phyloP scores from a whole-genome alignment of 2,888 invertebrate genomes.

The Drosophila borealis region DNA sequence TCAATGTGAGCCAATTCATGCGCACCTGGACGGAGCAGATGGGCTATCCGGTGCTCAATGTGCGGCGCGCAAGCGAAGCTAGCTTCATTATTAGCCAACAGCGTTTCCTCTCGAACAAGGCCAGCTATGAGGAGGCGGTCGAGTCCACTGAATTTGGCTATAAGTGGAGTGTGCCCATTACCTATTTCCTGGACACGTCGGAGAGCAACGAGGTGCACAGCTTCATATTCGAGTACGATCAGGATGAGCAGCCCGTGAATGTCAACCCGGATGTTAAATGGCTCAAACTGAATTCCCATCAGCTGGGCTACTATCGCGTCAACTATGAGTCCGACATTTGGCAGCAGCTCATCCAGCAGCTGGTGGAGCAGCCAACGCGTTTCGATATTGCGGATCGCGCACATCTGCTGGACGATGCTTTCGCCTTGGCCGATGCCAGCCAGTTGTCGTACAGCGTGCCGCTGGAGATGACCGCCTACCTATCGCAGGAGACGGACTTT shows the following conservation, averaged over 20 bases:
- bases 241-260: conserved; percentile 49
- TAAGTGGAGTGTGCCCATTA: conserved; percentile 93
- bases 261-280: conserved; percentile 86
- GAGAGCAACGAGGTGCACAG: conserved; percentile 71
- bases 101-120: conserved; percentile 90
- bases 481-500: conserved; percentile 88
- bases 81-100: conserved; percentile 88
- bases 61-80: conserved; percentile 83
- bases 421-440: conserved; percentile 91
- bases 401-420: conserved; percentile 92
- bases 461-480: conserved; percentile 89
- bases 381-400: conserved; percentile 89
- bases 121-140: conserved; percentile 84
- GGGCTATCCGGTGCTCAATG: conserved; percentile 92
- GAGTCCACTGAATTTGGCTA: conserved; percentile 86
- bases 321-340: conserved; percentile 91
- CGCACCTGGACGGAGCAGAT: conserved; percentile 95
- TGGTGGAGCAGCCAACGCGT: conserved; percentile 70
- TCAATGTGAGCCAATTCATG: conserved; percentile 88
- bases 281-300: conserved; percentile 93
- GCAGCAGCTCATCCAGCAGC: conserved; percentile 84
- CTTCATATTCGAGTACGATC: conserved; percentile 71
- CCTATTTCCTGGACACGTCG: conserved; percentile 87
- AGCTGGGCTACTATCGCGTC: conserved; percentile 94
- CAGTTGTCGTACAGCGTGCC: conserved; percentile 88